phyloP scores from a whole-genome alignment of 2,888 invertebrate species.

The Calameuta idolon region DNA sequence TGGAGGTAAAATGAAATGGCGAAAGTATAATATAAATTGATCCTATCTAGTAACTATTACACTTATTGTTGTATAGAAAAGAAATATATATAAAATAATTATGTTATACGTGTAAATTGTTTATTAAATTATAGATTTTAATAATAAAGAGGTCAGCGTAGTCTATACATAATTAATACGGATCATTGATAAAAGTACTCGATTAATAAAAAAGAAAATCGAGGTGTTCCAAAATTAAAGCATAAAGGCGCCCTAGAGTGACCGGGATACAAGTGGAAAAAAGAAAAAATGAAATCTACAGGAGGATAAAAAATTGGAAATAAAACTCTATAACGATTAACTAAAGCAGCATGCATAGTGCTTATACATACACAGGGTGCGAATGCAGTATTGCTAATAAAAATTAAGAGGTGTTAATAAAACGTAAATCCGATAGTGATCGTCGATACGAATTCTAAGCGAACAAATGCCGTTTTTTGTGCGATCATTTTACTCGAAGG shows the following conservation, averaged over 20 bases:
- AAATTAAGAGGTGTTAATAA: conserved; percentile 22
- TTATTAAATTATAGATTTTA: conserved; percentile 61
- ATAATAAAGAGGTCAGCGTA: conserved; percentile 29
- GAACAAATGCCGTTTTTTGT: background rate
- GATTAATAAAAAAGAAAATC: background rate
- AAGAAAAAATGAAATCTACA: background rate
- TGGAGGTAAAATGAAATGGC: conserved; percentile 14
- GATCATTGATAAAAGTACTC: background rate
- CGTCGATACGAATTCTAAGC: background rate
- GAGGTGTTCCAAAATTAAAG: background rate
- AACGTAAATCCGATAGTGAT: background rate
- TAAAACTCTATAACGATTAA: conserved; percentile 29
- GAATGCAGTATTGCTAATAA: conserved; percentile 44
- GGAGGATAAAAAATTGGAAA: background rate
- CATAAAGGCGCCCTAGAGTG: background rate
- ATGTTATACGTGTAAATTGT: conserved; percentile 63
- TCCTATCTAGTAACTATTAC: conserved; percentile 52
- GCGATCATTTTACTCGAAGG: conserved; percentile 1
- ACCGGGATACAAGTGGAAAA: background rate
- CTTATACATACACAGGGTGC: conserved; percentile 44
- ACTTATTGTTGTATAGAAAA: conserved; percentile 62
- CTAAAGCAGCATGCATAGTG: conserved; percentile 34
- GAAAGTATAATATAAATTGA: conserved; percentile 24
- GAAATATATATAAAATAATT: conserved; percentile 44
- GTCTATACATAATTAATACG: background rate